phyloP scores from a whole-genome alignment of 2,113 vertebrate species.

The Brachionichthys hirsutus region DNA sequence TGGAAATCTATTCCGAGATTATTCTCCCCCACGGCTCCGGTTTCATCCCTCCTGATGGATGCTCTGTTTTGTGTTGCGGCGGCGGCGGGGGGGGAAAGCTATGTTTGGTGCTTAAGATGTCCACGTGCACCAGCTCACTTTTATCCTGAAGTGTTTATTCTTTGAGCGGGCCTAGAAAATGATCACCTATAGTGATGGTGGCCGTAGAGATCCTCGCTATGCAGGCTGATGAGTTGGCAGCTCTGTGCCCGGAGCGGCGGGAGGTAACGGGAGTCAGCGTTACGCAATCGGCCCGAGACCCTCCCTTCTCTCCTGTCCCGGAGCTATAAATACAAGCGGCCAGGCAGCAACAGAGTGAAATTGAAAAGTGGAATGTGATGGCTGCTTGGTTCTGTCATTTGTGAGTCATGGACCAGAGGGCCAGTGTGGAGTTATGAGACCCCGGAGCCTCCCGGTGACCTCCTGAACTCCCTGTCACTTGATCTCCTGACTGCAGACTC shows the following conservation, averaged over 20 bases:
- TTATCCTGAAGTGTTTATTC: slow-evolving; percentile 47
- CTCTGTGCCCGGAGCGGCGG: slow-evolving; percentile 32
- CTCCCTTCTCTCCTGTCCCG: slow-evolving; percentile 10
- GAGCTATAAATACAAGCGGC: slow-evolving; percentile 64
- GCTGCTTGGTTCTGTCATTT: slow-evolving; percentile 23
- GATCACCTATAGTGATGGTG: slow-evolving; percentile 46
- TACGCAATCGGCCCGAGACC: slow-evolving; percentile 56
- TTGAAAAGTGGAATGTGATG: slow-evolving; percentile 38
- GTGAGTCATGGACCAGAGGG: slow-evolving; percentile 15
- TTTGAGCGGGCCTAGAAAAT: slow-evolving; percentile 46
- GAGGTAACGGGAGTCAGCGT: slow-evolving; percentile 53
- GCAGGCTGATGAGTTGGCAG: slow-evolving; percentile 7
- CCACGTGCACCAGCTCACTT: background rate
- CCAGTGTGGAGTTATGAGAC: slow-evolving; percentile 1
- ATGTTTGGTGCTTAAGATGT: slow-evolving; percentile 22
- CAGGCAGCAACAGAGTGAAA: slow-evolving; percentile 48
- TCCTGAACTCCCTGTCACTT: slow-evolving; percentile 29
- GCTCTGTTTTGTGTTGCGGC: slow-evolving; percentile 38
- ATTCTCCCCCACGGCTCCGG: slow-evolving; percentile 2
- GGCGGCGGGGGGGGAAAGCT: no score
- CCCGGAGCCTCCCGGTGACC: slow-evolving; percentile 10
- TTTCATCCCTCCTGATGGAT: slow-evolving; percentile 31
- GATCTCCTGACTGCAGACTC: slow-evolving; percentile 8
- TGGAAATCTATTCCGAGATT: slow-evolving; percentile 25
- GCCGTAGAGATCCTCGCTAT: background rate